phyloP scores from a whole-genome alignment of 2,888 invertebrate species.

The Linnaemya tessellans region DNA sequence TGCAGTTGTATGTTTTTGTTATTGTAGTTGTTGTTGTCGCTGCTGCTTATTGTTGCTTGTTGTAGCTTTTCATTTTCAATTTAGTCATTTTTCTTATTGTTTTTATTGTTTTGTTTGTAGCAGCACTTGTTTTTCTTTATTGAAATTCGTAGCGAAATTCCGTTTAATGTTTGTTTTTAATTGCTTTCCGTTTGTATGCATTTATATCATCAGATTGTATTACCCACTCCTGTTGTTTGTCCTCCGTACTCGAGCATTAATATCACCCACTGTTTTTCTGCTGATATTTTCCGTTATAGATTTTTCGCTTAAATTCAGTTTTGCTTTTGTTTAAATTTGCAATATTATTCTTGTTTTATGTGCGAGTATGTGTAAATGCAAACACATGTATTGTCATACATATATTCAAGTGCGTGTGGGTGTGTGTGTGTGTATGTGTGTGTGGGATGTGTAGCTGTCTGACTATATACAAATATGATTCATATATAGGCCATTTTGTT shows the following conservation, averaged over 20 bases:
- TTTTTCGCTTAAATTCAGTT: conserved; percentile 45
- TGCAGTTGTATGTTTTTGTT: neutral
- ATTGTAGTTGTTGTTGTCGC: neutral
- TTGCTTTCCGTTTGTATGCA: conserved; percentile 68
- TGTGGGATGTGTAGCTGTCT: neutral
- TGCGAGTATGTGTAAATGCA: conserved; percentile 1
- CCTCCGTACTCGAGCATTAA: neutral
- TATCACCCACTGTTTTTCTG: conserved; percentile 22
- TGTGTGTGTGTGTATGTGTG: neutral
- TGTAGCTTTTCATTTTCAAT: conserved; percentile 37
- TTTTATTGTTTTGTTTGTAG: conserved; percentile 19
- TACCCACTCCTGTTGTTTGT: neutral
- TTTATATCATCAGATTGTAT: conserved; percentile 60
- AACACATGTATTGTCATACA: conserved; percentile 11
- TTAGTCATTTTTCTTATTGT: conserved; percentile 19
- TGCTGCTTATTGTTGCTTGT: neutral
- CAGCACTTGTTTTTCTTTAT: conserved; percentile 60
- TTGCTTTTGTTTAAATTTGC: conserved; percentile 50
- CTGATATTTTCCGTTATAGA: conserved; percentile 2
- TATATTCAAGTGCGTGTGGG: neutral
- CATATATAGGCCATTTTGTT: conserved; percentile 41
- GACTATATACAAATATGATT: conserved; percentile 31
- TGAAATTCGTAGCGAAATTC: conserved; percentile 67
- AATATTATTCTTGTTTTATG: conserved; percentile 40
- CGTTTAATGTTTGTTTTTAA: conserved; percentile 72